A percentile compares a stretch with the other conserved stretches of the same genome.
Evolutionary conservation across 1,140 invertebrate genomes (phyloP).

Genomic region (Cotesia chilonis): DNA sequence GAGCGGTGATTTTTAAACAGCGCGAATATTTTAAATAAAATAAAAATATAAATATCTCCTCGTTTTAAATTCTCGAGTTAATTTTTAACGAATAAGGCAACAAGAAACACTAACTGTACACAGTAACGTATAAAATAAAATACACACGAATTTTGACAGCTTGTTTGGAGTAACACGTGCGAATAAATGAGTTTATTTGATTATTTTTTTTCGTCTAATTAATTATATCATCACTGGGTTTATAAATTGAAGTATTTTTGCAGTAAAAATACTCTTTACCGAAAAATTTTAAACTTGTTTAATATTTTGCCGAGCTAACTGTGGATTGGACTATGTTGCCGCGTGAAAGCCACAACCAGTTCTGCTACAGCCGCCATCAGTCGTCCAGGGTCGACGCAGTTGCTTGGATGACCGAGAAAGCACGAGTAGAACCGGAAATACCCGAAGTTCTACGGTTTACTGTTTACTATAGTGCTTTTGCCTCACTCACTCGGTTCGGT

Average conservation of each 20-base stretch:
- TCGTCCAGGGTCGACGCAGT: slow-evolving; percentile 56
- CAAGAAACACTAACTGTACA: slow-evolving; percentile 12
- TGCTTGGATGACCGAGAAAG: slow-evolving; percentile 45
- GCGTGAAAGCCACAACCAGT: slow-evolving; percentile 57
- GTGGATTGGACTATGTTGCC: slow-evolving; percentile 45
- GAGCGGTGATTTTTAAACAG: too few species aligned
- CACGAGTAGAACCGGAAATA: slow-evolving; percentile 32
- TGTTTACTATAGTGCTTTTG: neutral
- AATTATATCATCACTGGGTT: too few species aligned
- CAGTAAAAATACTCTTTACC: too few species aligned
- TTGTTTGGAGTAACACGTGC: slow-evolving; percentile 23
- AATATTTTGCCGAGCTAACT: slow-evolving; percentile 2
- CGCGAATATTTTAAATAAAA: too few species aligned
- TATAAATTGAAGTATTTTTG: too few species aligned
- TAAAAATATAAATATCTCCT: too few species aligned
- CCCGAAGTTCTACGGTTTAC: neutral
- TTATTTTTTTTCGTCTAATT: neutral
- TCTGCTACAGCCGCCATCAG: slow-evolving; percentile 61
- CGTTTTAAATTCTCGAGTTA: too few species aligned
- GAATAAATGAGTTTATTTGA: neutral
- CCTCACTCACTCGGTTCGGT: too few species aligned
- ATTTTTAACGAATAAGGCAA: neutral
- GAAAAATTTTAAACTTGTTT: too few species aligned
- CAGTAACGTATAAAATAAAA: slow-evolving; percentile 8
- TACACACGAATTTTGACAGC: slow-evolving; percentile 40